Conservation (phyloP, 2,797 vertebrate species). For the Tauraco hartlaubi region DNA sequence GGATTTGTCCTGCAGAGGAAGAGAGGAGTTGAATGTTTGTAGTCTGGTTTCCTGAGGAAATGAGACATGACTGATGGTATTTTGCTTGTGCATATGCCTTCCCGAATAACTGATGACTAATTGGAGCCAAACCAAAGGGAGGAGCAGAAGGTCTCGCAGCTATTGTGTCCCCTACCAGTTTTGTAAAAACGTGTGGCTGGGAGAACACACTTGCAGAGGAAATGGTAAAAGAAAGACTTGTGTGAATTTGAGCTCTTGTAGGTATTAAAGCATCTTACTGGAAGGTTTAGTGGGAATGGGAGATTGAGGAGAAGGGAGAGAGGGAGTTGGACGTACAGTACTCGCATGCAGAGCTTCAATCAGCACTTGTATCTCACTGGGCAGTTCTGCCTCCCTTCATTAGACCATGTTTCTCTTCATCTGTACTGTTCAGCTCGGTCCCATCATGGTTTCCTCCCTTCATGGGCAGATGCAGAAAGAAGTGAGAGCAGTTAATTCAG, state of each 20-base stretch:
- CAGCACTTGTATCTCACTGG: not conserved
- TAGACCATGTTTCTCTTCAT: not conserved
- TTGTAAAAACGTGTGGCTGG: not conserved
- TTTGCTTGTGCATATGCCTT: conserved; percentile 15
- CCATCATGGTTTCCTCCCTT: not conserved
- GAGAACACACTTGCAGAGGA: not conserved
- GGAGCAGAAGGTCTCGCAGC: not conserved
- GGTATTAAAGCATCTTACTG: not conserved
- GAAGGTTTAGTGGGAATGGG: not conserved
- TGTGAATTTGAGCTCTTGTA: not conserved
- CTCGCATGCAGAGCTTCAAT: not conserved
- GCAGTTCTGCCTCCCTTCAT: not conserved
- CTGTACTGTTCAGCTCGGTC: not conserved
- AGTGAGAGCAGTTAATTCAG: not conserved
- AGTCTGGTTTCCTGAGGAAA: conserved; percentile 59
- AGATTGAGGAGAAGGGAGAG: not conserved
- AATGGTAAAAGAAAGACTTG: not conserved
- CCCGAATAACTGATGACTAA: not conserved
- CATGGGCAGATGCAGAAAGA: not conserved
- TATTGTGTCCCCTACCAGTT: not conserved
- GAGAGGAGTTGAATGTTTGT: conserved; percentile 31
- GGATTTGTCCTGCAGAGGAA: conserved; percentile 40
- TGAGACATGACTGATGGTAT: conserved; percentile 16
- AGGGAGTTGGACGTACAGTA: not conserved
- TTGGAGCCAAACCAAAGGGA: not conserved